Conservation (phyloP, 2,113 vertebrate species). For the Budorcas taxicolor region DNA sequence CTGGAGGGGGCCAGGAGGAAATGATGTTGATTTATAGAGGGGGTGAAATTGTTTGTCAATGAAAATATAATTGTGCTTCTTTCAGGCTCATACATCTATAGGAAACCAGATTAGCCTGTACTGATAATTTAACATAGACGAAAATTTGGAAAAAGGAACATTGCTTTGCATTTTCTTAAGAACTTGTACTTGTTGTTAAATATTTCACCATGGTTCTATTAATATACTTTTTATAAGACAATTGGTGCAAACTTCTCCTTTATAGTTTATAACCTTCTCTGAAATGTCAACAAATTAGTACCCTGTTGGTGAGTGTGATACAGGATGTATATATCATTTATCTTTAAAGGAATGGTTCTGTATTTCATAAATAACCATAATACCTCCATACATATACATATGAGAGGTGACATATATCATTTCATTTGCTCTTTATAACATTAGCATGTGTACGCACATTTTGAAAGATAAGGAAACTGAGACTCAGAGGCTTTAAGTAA, state of each 20-base stretch:
- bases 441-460: not conserved
- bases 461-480: constrained; percentile 3
- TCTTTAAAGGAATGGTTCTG: not conserved
- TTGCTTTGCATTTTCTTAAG: not conserved
- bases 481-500: not conserved
- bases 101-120: not conserved
- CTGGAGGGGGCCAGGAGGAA: constrained; percentile 39
- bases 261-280: not conserved
- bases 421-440: not conserved
- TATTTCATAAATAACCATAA: not conserved
- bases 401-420: not conserved
- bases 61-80: constrained; percentile 13
- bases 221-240: not conserved
- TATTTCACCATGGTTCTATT: not conserved
- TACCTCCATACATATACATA: not conserved
- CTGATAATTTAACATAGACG: not conserved
- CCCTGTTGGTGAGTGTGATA: not conserved
- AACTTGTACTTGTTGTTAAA: not conserved
- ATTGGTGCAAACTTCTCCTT: not conserved
- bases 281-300: not conserved
- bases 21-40: constrained; percentile 54
- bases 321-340: not conserved
- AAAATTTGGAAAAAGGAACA: not conserved
- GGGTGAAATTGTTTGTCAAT: constrained; percentile 36
- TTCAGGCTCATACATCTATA: not conserved